Evolutionary conservation across 2,888 invertebrate species (phyloP).

Genomic region (Bellardia bayeri): DNA sequence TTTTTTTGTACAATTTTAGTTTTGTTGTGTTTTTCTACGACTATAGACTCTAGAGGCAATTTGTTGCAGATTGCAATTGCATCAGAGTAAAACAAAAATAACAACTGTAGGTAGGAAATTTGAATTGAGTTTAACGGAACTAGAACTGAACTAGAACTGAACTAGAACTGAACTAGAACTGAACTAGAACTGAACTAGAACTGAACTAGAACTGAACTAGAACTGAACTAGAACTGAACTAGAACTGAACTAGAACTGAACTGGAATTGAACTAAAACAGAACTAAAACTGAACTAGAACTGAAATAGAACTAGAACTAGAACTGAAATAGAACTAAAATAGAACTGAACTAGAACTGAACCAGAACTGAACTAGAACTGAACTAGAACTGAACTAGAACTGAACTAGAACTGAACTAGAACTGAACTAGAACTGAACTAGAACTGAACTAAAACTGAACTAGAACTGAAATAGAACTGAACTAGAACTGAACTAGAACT

Average conservation of each 20-base stretch:
- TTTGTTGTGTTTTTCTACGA: conserved; percentile 42
- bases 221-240: conserved; percentile 6
- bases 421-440: too few species aligned
- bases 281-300: too few species aligned
- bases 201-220: conserved; percentile 6
- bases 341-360: too few species aligned
- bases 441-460: too few species aligned
- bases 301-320: too few species aligned
- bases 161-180: background rate
- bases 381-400: too few species aligned
- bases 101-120: conserved; percentile 26
- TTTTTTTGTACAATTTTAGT: conserved; percentile 15
- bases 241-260: conserved; percentile 1
- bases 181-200: background rate
- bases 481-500: too few species aligned
- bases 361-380: too few species aligned
- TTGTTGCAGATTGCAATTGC: conserved; percentile 52
- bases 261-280: background rate
- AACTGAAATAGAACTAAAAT: too few species aligned
- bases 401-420: too few species aligned
- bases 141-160: too few species aligned
- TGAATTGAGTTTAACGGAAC: conserved; percentile 16
- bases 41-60: conserved; percentile 52
- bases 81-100: conserved; percentile 28
- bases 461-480: too few species aligned